A percentile compares a stretch with the other conserved stretches of the same genome.
phyloP scores from a whole-genome alignment of 2,113 vertebrate species.

The Poeciliopsis retropinna region DNA sequence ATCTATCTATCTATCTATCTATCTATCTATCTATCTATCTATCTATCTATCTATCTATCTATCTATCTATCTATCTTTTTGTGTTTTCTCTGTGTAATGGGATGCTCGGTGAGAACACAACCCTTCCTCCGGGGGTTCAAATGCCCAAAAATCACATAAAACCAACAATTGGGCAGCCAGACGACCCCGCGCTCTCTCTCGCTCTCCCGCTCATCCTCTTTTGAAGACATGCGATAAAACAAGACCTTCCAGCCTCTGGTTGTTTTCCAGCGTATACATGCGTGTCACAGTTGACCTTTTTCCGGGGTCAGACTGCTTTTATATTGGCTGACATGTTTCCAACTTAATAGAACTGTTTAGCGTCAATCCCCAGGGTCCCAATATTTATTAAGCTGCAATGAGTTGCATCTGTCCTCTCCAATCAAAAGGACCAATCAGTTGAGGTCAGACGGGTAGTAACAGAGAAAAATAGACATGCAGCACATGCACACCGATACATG shows the following conservation, averaged over 20 bases:
- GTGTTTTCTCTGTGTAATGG: no score
- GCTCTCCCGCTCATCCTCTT: conserved; percentile 37
- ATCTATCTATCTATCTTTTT: conserved; percentile 7
- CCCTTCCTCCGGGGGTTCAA: conserved; percentile 51
- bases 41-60: conserved; percentile 27
- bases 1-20: conserved; percentile 37
- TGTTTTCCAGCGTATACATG: conserved; percentile 85
- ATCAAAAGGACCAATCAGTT: conserved; percentile 77
- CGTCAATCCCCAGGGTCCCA: conserved; percentile 77
- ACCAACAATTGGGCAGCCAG: conserved; percentile 58
- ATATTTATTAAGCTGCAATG: conserved; percentile 86
- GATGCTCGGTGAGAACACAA: conserved; percentile 48
- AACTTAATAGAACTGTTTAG: conserved; percentile 88
- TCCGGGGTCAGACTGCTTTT: conserved; percentile 82
- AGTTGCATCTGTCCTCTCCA: conserved; percentile 84
- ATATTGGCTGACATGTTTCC: conserved; percentile 88
- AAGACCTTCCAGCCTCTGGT: conserved; percentile 79
- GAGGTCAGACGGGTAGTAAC: conserved; percentile 72
- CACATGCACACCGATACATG: conserved; percentile 17
- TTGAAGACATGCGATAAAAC: conserved; percentile 81
- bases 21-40: conserved; percentile 38
- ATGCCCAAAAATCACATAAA: conserved; percentile 71
- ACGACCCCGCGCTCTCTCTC: conserved; percentile 15
- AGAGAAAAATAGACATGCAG: conserved; percentile 67
- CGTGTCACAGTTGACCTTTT: conserved; percentile 87